Base-by-base conservation (phyloP, 2,888 invertebrate genomes). In the Lasioglossum lativentre region DNA sequence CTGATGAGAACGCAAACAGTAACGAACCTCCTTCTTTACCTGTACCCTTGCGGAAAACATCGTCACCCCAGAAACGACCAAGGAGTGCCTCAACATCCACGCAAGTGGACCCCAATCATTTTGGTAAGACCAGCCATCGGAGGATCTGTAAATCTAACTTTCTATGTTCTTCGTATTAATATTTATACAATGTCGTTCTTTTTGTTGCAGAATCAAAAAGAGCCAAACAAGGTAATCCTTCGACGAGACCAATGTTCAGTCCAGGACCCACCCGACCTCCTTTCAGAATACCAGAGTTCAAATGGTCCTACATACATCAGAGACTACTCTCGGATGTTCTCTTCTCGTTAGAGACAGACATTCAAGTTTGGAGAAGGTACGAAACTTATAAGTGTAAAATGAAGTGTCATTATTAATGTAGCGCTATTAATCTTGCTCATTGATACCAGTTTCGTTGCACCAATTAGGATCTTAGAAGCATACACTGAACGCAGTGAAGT, bases 271-370 rank as follows among this genome's bases (percentile, higher is more conserved):
- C 98, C 80, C 96, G 98, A 91, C 99, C 99, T 38, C 99, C 99
- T 4, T 99, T 99, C 96, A 97, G 99, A 90, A 99, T 99, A 95
- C 99, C 99, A 40, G 99, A 99, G 96, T 99, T 99, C 96, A 98
- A 99, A 93, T 99, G 99, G 99, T 99, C 99, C 1, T 98, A 98
- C 95, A 98, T 99, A 90, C 99, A 99, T 95, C 99, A 99, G 95
- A 96, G 99, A 85, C 96, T 99, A 80, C 96, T 99, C 0, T 98
- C 99, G 23, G 99, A 99, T 95, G 98, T 99, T 56, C 96, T 99
- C 47, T 99, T 99, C 95, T 99, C 99, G 0, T 96, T 99, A 82
- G 99, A 99, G 96, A 98, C 98, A 19, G 99, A 99, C 94, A 98
- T 99, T 93, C 99, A 99, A 96, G 98, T 97, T 72, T 97, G 97